Conservation (phyloP, 2,888 invertebrate species). For the Aphidius colemani region DNA sequence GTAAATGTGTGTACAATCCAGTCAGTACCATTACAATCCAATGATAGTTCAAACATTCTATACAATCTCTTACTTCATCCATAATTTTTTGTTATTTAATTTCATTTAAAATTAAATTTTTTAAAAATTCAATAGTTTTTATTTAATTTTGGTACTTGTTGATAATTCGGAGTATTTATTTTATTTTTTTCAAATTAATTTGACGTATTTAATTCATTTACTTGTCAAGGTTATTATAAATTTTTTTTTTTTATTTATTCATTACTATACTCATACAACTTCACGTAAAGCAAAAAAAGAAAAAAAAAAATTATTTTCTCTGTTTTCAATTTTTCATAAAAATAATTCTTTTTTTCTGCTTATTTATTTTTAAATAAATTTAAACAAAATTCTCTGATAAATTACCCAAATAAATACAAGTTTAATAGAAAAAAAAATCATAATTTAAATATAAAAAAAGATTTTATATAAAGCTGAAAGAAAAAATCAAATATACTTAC, state of each 20-base stretch:
- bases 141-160: not conserved
- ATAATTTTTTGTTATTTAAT: conserved; percentile 33
- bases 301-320: too few species aligned
- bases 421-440: too few species aligned
- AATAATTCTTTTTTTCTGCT: too few species aligned
- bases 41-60: conserved; percentile 50
- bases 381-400: too few species aligned
- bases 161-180: not conserved
- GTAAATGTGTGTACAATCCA: conserved; percentile 54
- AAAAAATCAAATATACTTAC: not conserved
- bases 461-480: too few species aligned
- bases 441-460: too few species aligned
- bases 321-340: too few species aligned
- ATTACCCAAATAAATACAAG: too few species aligned
- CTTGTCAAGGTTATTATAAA: not conserved
- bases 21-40: conserved; percentile 53
- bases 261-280: not conserved
- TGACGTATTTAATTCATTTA: conserved; percentile 11
- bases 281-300: not conserved
- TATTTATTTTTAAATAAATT: too few species aligned
- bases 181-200: not conserved
- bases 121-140: not conserved
- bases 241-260: too few species aligned
- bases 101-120: not conserved
- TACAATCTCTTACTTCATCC: conserved; percentile 48